Percentiles rank a stretch among this genome's conserved stretches.
phyloP scores from a whole-genome alignment of 2,113 vertebrate genomes.

The Albula glossodonta region DNA sequence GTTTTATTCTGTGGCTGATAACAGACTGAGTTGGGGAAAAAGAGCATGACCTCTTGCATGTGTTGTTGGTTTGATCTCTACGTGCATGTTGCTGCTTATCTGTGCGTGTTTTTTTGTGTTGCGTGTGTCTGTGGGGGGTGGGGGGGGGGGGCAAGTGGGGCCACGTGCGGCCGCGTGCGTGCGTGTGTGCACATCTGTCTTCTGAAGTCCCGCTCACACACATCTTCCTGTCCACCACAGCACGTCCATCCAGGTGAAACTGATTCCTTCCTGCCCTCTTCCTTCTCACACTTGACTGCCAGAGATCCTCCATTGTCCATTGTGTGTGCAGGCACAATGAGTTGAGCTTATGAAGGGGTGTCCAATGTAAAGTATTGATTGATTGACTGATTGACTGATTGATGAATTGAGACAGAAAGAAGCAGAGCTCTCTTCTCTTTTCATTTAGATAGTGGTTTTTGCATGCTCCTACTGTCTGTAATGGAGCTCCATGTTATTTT shows the following conservation, averaged over 20 bases:
- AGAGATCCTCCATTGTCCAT: slow-evolving; percentile 83
- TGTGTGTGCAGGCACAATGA: slow-evolving; percentile 87
- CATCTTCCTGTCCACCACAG: slow-evolving; percentile 65
- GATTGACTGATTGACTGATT: slow-evolving; percentile 51
- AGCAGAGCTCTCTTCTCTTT: slow-evolving; percentile 55
- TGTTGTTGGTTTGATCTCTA: slow-evolving; percentile 59
- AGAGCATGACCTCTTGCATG: slow-evolving; percentile 89
- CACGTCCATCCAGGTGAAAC: slow-evolving; percentile 81
- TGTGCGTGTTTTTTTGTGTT: slow-evolving; percentile 24
- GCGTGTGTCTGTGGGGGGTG: slow-evolving; percentile 34
- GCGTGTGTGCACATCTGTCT: slow-evolving; percentile 59
- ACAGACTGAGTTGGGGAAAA: slow-evolving; percentile 55
- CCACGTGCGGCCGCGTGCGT: slow-evolving; percentile 33
- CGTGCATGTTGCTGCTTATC: slow-evolving; percentile 79
- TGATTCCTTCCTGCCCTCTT: slow-evolving; percentile 64
- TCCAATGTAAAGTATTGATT: slow-evolving; percentile 61
- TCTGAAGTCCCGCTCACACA: slow-evolving; percentile 56
- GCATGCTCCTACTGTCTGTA: slow-evolving; percentile 93
- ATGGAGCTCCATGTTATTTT: slow-evolving; percentile 99
- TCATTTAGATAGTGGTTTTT: slow-evolving; percentile 78
- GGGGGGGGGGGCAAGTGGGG: slow-evolving; percentile 36
- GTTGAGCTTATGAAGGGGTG: slow-evolving; percentile 70
- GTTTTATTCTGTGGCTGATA: slow-evolving; percentile 59
- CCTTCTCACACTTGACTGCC: slow-evolving; percentile 69
- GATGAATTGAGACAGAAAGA: slow-evolving; percentile 46